A percentile compares a stretch with the other conserved stretches of the same genome.
Evolutionary conservation across 2,888 invertebrate genomes (phyloP).

Genomic region (Eilema griseolum): DNA sequence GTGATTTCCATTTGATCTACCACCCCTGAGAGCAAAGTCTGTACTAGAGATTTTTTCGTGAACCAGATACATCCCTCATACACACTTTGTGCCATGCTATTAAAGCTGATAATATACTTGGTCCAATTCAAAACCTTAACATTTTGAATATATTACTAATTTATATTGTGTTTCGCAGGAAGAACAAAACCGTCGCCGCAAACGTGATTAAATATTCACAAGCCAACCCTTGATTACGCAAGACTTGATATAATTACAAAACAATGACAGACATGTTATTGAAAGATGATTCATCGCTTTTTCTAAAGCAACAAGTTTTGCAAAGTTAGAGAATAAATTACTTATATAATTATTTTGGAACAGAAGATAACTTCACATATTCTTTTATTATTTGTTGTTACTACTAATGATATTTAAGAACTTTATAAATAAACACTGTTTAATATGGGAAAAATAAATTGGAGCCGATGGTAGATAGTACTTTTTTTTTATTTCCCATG

Average conservation of each 20-base stretch:
- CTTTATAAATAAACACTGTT: slow-evolving; percentile 52
- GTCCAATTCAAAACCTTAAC: too few relatives aligned
- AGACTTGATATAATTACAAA: slow-evolving; percentile 38
- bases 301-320: slow-evolving; percentile 42
- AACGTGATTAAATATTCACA: slow-evolving; percentile 73
- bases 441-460: slow-evolving; percentile 53
- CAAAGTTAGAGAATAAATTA: slow-evolving; percentile 27
- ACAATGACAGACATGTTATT: slow-evolving; percentile 31
- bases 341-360: slow-evolving; percentile 36
- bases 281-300: slow-evolving; percentile 31
- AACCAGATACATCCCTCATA: too few relatives aligned
- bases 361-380: slow-evolving; percentile 46
- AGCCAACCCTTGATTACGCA: slow-evolving; percentile 39
- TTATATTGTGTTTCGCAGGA: slow-evolving; percentile 69
- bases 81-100: too few relatives aligned
- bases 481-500: slow-evolving; percentile 18
- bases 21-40: too few relatives aligned
- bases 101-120: too few relatives aligned
- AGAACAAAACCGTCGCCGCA: slow-evolving; percentile 83
- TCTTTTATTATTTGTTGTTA: slow-evolving; percentile 50
- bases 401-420: slow-evolving; percentile 39
- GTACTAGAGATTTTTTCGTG: too few relatives aligned
- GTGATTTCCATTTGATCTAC: too few relatives aligned
- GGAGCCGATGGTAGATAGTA: slow-evolving; percentile 49
- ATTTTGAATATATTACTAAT: background rate